phyloP scores from a whole-genome alignment of 2,797 vertebrate genomes.

The Mormyrus proboscirostris region DNA sequence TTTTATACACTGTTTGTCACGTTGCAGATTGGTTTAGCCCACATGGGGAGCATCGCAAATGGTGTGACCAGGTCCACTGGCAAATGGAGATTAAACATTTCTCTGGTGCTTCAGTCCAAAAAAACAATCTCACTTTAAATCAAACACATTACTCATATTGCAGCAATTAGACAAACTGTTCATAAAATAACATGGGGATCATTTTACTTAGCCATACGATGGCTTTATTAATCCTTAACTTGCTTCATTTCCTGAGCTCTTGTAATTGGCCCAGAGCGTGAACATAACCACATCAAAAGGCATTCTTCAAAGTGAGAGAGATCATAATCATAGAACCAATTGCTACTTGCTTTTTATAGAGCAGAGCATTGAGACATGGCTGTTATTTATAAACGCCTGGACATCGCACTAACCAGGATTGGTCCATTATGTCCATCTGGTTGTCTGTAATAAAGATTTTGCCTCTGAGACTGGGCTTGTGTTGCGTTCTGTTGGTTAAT shows the following conservation, averaged over 20 bases:
- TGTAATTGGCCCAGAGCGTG: background rate
- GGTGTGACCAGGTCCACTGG: background rate
- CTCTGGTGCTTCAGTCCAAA: background rate
- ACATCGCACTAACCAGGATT: background rate
- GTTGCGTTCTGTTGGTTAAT: background rate
- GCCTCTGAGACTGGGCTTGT: background rate
- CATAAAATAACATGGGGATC: background rate
- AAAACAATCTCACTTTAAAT: background rate
- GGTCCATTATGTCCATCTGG: background rate
- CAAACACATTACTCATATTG: background rate
- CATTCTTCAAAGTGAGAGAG: background rate
- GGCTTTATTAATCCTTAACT: background rate
- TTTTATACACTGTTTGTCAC: background rate
- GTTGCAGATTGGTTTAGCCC: background rate
- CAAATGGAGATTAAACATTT: background rate
- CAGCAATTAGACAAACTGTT: background rate
- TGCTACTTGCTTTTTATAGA: background rate
- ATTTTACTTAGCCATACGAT: background rate
- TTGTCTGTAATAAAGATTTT: background rate
- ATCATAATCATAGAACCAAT: background rate
- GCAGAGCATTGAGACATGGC: background rate
- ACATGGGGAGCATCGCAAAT: background rate
- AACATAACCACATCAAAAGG: background rate
- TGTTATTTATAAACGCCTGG: background rate
- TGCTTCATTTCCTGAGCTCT: background rate